Percentiles rank a stretch among this genome's conserved stretches.
phyloP scores from a whole-genome alignment of 2,797 vertebrate genomes.

The Tokudaia muenninki region DNA sequence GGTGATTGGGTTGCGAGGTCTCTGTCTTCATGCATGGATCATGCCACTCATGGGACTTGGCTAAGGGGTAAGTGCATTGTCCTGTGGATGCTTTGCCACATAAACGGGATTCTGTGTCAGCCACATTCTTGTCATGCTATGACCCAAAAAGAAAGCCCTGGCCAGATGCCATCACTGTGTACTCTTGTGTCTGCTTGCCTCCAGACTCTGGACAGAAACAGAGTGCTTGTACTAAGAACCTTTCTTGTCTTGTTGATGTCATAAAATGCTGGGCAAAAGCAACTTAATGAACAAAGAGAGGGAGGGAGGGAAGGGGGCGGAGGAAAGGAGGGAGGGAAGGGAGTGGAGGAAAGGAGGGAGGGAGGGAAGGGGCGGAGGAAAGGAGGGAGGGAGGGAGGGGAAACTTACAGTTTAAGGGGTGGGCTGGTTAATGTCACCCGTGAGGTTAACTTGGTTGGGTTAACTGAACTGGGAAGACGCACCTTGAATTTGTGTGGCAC shows the following conservation, averaged over 20 bases:
- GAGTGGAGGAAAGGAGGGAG: no score
- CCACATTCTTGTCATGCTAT: background rate
- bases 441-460: no score
- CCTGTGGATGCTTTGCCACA: background rate
- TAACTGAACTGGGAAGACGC: background rate
- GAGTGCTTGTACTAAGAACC: background rate
- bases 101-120: background rate
- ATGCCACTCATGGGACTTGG: background rate
- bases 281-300: background rate
- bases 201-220: background rate
- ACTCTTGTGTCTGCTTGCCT: background rate
- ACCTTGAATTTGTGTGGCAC: background rate
- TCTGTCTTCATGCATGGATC: background rate
- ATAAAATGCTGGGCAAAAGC: background rate
- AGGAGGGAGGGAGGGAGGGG: no score
- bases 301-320: accelerated
- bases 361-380: no score
- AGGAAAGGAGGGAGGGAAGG: no score
- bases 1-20: background rate
- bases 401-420: background rate
- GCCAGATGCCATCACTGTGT: background rate
- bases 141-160: background rate
- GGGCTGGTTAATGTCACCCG: background rate
- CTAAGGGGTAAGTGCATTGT: background rate
- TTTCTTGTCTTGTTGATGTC: background rate